These are phyloP conservation scores for Calyptommatus sinebrachiatus DNA, from an alignment of 2,113 vertebrate genomes.

Conservation along the genomic window DNA sequence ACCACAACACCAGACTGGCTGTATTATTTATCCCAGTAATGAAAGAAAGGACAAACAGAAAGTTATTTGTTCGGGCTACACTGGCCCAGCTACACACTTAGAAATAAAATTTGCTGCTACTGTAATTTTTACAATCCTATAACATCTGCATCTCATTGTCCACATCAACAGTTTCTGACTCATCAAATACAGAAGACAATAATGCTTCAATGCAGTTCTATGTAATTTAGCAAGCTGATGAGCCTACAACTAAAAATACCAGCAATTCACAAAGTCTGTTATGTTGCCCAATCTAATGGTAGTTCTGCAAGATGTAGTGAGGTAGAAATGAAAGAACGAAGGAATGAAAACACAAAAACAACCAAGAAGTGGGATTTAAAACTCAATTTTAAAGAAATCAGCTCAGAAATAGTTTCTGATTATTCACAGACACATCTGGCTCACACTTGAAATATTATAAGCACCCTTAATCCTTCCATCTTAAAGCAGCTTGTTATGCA, in stretches of 20 bases:
- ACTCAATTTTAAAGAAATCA: slow-evolving; percentile 31
- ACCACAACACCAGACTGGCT: background rate
- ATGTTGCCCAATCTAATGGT: background rate
- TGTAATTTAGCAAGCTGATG: slow-evolving; percentile 29
- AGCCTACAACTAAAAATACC: slow-evolving; percentile 26
- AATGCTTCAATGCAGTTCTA: rapidly evolving
- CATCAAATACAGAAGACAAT: background rate
- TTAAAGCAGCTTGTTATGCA: slow-evolving; percentile 32
- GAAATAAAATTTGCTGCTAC: slow-evolving; percentile 13
- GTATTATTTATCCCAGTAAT: background rate
- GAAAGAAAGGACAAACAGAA: background rate
- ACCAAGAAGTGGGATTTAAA: slow-evolving; percentile 9
- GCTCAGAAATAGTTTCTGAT: slow-evolving; percentile 19
- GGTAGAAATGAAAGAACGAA: background rate
- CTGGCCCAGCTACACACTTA: background rate
- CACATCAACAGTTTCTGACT: slow-evolving; percentile 15
- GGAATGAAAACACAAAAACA: background rate
- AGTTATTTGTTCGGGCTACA: background rate
- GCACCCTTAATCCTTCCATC: slow-evolving; percentile 13
- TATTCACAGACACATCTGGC: slow-evolving; percentile 11
- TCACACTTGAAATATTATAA: slow-evolving; percentile 33
- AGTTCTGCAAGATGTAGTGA: background rate
- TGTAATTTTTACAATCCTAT: slow-evolving; percentile 7
- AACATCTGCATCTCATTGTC: slow-evolving; percentile 24
- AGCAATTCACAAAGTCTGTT: background rate